Base-by-base conservation (phyloP, 2,888 invertebrate genomes). In the Ornithoptera alexandrae region DNA sequence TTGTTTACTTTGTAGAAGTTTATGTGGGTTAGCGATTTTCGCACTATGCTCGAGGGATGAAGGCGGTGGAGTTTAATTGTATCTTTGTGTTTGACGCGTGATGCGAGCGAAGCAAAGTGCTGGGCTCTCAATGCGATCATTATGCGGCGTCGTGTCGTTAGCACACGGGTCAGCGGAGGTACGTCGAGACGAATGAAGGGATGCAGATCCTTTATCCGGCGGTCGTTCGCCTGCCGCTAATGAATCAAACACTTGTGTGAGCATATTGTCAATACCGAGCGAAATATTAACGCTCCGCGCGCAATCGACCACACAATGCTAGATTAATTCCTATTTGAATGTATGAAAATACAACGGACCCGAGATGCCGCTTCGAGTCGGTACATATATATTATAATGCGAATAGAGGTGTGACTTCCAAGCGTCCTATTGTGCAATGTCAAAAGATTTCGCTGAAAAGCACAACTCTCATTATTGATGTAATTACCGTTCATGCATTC, bases 221-320 rank as follows among this genome's bases (percentile, higher is more conserved):
- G 91, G 90, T 87, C 91, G 84, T 91, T 92, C 84, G 84, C 89
- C 90, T 74, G 79, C 79, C 73, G 85, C 85, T 92, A 91, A 92
- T 92, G 90, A 92, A 90, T 91, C 90, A 85, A 86, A 86, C 83
- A 82, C 82, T 83, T 87, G 84, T 83, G 82, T 77, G 85, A 86
- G 81, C 83, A 84, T 84, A 88, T 89, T 89, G 87, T 86, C 89
- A 90, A 90, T 90, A 87, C 83, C 80, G 80, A 85, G 87, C 84
- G 81, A 86, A 89, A 88, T 87, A 89, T 89, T 85, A 87, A 87
- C 81, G 82, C 80, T 81, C 81, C 81, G 80, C 80, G 82, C 81
- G 81, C 79, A 78, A 30, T 77, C 73, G 77, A 72, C 71, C 74
- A 78, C 81, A 89, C 87, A 89, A 90, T 87, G 81, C 83, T 81